Percentiles rank a stretch among this genome's conserved stretches.
Evolutionary conservation across 1,140 invertebrate genomes (phyloP).

Genomic region (Rhyacophila brunnea): DNA sequence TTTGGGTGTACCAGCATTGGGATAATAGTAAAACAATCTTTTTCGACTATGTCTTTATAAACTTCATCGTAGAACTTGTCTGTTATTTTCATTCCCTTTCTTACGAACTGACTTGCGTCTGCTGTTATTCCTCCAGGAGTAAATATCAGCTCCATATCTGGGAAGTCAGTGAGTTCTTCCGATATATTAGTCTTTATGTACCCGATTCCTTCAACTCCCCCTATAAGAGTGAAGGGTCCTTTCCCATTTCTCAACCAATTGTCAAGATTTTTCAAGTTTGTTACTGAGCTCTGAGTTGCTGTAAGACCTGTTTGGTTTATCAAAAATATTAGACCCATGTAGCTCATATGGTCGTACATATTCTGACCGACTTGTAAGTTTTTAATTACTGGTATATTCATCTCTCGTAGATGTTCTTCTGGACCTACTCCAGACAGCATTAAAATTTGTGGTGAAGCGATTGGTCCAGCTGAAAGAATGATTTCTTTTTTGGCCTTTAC

Average conservation of each 20-base stretch:
- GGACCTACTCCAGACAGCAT: slow-evolving; percentile 75
- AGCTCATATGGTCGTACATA: slow-evolving; percentile 69
- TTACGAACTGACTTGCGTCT: slow-evolving; percentile 61
- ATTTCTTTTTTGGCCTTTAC: slow-evolving; percentile 59
- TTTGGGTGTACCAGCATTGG: slow-evolving; percentile 61
- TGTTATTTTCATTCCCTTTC: slow-evolving; percentile 56
- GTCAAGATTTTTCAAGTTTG: slow-evolving; percentile 45
- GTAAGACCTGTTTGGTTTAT: slow-evolving; percentile 49
- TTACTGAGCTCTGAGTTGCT: slow-evolving; percentile 41
- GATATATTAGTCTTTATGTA: slow-evolving; percentile 60
- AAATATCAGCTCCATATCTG: slow-evolving; percentile 66
- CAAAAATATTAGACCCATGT: slow-evolving; percentile 61
- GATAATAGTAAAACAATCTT: slow-evolving; percentile 43
- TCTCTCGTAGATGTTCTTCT: slow-evolving; percentile 54
- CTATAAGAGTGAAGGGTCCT: slow-evolving; percentile 53
- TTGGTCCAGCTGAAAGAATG: slow-evolving; percentile 63
- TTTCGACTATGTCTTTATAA: slow-evolving; percentile 49
- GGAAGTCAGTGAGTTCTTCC: slow-evolving; percentile 52
- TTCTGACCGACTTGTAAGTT: slow-evolving; percentile 64
- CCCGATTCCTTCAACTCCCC: slow-evolving; percentile 55
- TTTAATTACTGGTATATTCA: slow-evolving; percentile 61
- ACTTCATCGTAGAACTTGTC: slow-evolving; percentile 58
- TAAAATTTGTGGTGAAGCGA: slow-evolving; percentile 71
- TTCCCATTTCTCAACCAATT: slow-evolving; percentile 45
- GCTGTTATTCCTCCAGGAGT: slow-evolving; percentile 55